Evolutionary conservation across 2,888 invertebrate species (phyloP), one percentile per base, ranked within the genome.

Genomic region (Eurytoma adleriae): DNA sequence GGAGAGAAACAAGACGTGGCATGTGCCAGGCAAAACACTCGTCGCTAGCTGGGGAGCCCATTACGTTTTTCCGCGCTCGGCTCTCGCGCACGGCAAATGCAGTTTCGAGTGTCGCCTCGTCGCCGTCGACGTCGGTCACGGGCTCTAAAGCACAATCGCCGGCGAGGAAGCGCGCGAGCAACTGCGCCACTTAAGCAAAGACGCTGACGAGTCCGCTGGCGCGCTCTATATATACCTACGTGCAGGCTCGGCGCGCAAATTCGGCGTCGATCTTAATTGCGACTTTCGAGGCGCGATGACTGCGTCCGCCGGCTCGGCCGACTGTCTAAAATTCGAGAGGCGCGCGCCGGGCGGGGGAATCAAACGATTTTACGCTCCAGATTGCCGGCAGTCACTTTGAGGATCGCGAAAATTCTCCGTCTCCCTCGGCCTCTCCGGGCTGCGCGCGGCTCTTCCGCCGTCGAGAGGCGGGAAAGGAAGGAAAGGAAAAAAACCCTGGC

Each of bases 331-430:
- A 61, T 50, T 24, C 24, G 7, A 40, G 66, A 67, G 56, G 52
- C 2, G 48, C 18, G 61, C 30, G 50, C 30, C 54, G 52, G 64
- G 24, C 24, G 76, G 30, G 16, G 86, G 87, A 88, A 89, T 89
- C 89, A 89, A 90, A 89, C 89, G 87, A 89, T 89, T 89, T 89
- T 86, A 88, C 87, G 89, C 88, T 89, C 89, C 85, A 89, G 86
- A 89, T 89, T 89, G 64, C 40, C 40, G 64, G n/a, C 40, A 40
- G 59, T 61, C 62, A 30, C 76, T 82, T 80, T 80, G 77, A 74
- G 64, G 67, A 73, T 59, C 67, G 59, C 78, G 75, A 69, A 81
- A 74, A 81, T 61, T 67, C 52, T 20, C 40, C 40, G 40, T 10
- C 64, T 62, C 62, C 14, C 62, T 0, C 40, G 27, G 5, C 67